Conservation (phyloP, 2,888 invertebrate species). For the Elmis aenea region DNA sequence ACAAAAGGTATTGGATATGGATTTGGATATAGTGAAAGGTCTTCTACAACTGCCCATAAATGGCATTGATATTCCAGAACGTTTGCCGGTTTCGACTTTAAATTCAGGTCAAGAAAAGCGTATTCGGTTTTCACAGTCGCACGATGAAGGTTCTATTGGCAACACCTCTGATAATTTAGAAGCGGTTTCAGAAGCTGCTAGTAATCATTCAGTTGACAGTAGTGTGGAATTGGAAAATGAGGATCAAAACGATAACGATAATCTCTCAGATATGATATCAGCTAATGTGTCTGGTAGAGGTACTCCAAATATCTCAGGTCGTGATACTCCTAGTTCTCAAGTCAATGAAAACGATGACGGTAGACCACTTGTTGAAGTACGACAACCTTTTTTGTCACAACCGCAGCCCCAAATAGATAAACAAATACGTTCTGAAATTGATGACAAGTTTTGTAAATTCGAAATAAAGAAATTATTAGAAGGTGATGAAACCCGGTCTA, state of each 20-base stretch:
- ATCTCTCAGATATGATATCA: slow-evolving; percentile 95
- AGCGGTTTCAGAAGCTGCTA: slow-evolving; percentile 92
- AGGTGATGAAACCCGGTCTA: slow-evolving; percentile 54
- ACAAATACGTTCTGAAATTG: slow-evolving; percentile 90
- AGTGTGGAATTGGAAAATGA: slow-evolving; percentile 81
- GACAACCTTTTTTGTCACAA: slow-evolving; percentile 42
- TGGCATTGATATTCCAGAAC: slow-evolving; percentile 26
- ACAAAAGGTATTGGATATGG: slow-evolving; percentile 54
- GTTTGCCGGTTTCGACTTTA: slow-evolving; percentile 1
- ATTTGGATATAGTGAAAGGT: slow-evolving; percentile 34
- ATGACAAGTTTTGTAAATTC: slow-evolving; percentile 98
- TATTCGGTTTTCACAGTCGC: slow-evolving; percentile 75
- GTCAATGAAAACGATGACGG: slow-evolving; percentile 59
- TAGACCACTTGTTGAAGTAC: slow-evolving; percentile 34
- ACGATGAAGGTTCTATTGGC: slow-evolving; percentile 88
- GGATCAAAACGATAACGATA: slow-evolving; percentile 84
- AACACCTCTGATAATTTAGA: slow-evolving; percentile 92
- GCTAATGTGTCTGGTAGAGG: slow-evolving; percentile 91
- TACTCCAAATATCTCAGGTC: slow-evolving; percentile 91
- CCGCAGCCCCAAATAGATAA: slow-evolving; percentile 51
- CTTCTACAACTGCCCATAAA: slow-evolving; percentile 30
- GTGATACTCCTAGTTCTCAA: slow-evolving; percentile 94
- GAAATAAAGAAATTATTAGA: slow-evolving; percentile 78
- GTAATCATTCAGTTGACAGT: slow-evolving; percentile 91
- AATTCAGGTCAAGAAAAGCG: slow-evolving; percentile 51